These are phyloP conservation scores for Machimus atricapillus DNA, from an alignment of 2,888 invertebrate genomes.

Conservation along the genomic window DNA sequence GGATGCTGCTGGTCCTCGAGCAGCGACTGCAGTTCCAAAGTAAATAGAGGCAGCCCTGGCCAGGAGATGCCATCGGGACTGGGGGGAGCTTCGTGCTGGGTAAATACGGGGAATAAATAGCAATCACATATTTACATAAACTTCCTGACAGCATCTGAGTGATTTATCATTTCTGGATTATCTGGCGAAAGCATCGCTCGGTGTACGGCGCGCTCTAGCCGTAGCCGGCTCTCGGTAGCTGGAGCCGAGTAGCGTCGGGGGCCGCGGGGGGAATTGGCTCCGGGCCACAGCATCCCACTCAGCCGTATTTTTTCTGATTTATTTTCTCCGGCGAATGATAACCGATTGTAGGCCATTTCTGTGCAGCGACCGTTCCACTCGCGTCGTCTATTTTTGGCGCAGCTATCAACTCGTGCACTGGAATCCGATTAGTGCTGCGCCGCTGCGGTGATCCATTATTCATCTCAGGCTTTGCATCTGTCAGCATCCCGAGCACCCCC, in stretches of 20 bases:
- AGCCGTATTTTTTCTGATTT: slow-evolving; percentile 30
- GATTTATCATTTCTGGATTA: slow-evolving; percentile 40
- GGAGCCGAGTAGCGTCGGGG: neutral
- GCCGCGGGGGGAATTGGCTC: neutral
- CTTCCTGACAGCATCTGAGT: slow-evolving; percentile 41
- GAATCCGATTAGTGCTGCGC: neutral
- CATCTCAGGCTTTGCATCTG: neutral
- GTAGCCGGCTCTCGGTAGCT: neutral
- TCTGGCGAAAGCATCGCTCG: slow-evolving; percentile 31
- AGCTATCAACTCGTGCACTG: neutral
- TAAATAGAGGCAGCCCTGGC: slow-evolving; percentile 14
- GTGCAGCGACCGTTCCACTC: neutral
- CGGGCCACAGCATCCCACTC: slow-evolving; percentile 33
- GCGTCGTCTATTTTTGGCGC: slow-evolving; percentile 32
- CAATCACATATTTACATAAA: slow-evolving; percentile 39
- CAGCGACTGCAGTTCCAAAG: neutral
- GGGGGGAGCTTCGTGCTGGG: neutral
- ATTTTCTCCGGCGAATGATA: slow-evolving; percentile 28
- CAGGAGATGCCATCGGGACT: neutral
- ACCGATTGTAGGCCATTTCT: slow-evolving; percentile 36
- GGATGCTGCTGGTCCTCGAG: neutral
- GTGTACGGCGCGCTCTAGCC: neutral
- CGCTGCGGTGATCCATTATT: neutral
- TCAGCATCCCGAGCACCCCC: neutral
- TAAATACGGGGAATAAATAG: slow-evolving; percentile 33